Evolutionary conservation across 2,888 invertebrate species (phyloP), one percentile per base, ranked within the genome.

Genomic region (Calameuta filiformis): DNA sequence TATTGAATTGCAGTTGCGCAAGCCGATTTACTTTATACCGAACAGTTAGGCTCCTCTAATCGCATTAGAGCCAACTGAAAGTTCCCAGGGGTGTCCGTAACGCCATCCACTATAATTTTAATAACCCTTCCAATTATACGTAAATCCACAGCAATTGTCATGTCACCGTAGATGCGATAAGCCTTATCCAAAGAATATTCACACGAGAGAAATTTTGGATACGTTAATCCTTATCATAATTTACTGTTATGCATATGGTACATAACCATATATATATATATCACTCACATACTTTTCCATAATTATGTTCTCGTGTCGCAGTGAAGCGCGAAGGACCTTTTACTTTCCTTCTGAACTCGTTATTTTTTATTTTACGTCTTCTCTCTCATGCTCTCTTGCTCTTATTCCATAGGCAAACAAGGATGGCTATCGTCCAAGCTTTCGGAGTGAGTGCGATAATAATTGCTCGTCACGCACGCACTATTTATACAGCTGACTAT

Each of bases 11-110:
- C 23, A 56, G 23, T 56, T 56, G 23, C 56, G 56, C 2, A 56
- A 56, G 56, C 56, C 23, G 56, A 56, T 56, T 56, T 56, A 56
- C 23, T 15, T 23, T 23, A 56, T 23, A 56, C 56, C 23, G 23
- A 56, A 23, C 56, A 56, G 56, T 56, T 56, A 15, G 56, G 9
- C 56, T 77, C 56, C 56, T 69, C 79, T 85, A 85, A 85, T 85
- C 85, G 85, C 82, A 85, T 85, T 86, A 86, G 83, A 86, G 79
- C 81, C 86, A 82, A 83, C 83, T 83, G 84, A 81, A 84, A 85
- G 85, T 85, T 85, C 86, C 81, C 83, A 83, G 81, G 76, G 77
- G 56, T 77, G 35, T 73, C 68, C 75, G 23, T 68, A 15, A 15
- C 56, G 23, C 56, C 56, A 56, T 56, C 56, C 9, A 71, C 71